Evolutionary conservation across 2,797 vertebrate species (phyloP).

Genomic region (Todus mexicanus): DNA sequence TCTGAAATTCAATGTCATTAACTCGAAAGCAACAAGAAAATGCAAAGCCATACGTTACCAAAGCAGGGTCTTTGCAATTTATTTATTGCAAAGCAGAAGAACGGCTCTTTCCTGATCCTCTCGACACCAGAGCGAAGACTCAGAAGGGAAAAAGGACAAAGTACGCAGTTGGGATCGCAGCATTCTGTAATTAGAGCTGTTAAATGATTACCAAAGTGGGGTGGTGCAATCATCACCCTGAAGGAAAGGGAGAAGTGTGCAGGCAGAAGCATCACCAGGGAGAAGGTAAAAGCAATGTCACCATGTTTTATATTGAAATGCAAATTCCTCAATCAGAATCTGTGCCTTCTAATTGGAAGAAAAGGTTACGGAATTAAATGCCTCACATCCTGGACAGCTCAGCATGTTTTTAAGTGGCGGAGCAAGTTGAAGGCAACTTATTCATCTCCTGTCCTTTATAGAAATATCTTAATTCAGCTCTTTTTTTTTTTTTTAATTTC

Average conservation of each 20-base stretch:
- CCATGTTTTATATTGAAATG: neutral
- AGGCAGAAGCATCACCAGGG: slow-evolving; percentile 30
- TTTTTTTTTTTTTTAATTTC: neutral
- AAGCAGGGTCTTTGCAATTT: slow-evolving; percentile 2
- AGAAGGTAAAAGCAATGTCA: slow-evolving; percentile 41
- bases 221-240: slow-evolving; percentile 44
- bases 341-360: neutral
- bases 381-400: neutral
- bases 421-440: neutral
- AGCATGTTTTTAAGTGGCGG: neutral
- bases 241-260: slow-evolving; percentile 15
- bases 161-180: slow-evolving; percentile 53
- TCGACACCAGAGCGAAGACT: neutral
- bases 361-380: slow-evolving; percentile 12
- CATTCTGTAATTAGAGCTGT: slow-evolving; percentile 64
- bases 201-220: slow-evolving; percentile 58
- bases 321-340: slow-evolving; percentile 27
- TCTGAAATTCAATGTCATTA: neutral
- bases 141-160: slow-evolving; percentile 67
- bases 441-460: neutral
- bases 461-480: neutral
- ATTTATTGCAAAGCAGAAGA: neutral
- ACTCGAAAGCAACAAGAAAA: neutral
- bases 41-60: slow-evolving; percentile 48
- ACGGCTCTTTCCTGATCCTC: neutral